Percentiles rank a stretch among this genome's conserved stretches.
These are phyloP conservation scores for Glaucidium brasilianum DNA, from an alignment of 2,113 vertebrate genomes.

Conservation along the genomic window DNA sequence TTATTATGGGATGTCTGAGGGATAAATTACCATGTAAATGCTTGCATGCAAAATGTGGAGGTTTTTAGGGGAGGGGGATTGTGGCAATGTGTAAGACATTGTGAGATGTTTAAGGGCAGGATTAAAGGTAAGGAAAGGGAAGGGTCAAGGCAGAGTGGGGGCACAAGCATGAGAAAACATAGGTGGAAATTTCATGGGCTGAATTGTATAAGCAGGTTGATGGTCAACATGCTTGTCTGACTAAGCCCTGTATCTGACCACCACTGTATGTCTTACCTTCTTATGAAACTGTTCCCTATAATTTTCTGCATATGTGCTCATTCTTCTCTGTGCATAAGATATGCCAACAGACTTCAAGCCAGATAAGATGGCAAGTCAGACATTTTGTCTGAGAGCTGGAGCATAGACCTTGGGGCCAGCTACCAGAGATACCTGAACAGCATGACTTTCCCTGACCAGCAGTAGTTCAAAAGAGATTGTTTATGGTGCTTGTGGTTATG, in stretches of 20 bases:
- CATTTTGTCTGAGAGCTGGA: neutral
- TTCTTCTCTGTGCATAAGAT: neutral
- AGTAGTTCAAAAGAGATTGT: neutral
- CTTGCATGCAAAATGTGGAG: neutral
- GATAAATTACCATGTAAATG: neutral
- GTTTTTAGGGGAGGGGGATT: neutral
- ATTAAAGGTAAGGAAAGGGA: neutral
- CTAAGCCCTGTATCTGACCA: neutral
- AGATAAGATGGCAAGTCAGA: neutral
- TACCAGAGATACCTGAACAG: neutral
- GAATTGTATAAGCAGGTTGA: neutral
- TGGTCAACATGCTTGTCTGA: neutral
- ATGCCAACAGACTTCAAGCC: neutral
- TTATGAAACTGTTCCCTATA: neutral
- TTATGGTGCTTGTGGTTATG: fast-evolving
- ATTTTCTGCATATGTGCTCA: neutral
- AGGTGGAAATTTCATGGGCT: neutral
- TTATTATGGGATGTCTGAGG: neutral
- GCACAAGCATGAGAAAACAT: neutral
- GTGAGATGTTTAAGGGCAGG: neutral
- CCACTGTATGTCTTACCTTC: neutral
- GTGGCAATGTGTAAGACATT: neutral
- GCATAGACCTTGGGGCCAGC: no score
- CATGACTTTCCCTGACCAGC: neutral
- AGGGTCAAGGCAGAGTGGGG: neutral